Conservation (phyloP, 2,888 invertebrate species). For the Metellina segmentata region DNA sequence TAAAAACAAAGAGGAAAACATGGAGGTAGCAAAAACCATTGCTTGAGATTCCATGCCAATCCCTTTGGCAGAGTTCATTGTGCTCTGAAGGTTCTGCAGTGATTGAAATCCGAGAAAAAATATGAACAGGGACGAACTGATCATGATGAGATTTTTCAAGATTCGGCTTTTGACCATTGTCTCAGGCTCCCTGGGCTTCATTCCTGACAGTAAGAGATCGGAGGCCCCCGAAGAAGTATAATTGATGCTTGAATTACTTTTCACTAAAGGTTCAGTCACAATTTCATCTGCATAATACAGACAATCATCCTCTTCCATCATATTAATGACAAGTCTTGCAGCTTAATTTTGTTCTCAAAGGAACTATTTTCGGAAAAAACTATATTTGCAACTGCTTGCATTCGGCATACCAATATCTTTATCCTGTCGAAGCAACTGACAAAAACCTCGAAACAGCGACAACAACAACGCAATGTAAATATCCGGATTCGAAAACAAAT, state of each 20-base stretch:
- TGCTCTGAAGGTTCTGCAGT: slow-evolving; percentile 76
- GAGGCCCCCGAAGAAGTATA: background rate
- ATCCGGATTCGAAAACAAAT: background rate
- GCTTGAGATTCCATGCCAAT: slow-evolving; percentile 94
- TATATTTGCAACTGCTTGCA: too few species aligned
- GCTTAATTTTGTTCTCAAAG: background rate
- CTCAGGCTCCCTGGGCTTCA: slow-evolving; percentile 36
- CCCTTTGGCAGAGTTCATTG: slow-evolving; percentile 84
- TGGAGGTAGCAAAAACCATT: slow-evolving; percentile 89
- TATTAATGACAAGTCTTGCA: background rate
- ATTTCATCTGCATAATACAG: slow-evolving; percentile 43
- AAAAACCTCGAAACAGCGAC: too few species aligned
- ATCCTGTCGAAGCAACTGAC: too few species aligned
- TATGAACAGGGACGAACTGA: slow-evolving; percentile 75
- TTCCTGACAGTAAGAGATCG: background rate
- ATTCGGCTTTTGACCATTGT: slow-evolving; percentile 81
- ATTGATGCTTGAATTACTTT: slow-evolving; percentile 40
- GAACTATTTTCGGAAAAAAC: too few species aligned
- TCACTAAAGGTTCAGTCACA: background rate
- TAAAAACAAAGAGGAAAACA: slow-evolving; percentile 97
- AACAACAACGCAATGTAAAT: background rate
- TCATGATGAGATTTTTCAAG: slow-evolving; percentile 75
- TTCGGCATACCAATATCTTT: too few species aligned
- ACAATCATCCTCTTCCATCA: slow-evolving; percentile 51
- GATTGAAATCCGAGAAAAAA: slow-evolving; percentile 77